These are phyloP conservation scores for Tethea ocularis DNA, from an alignment of 2,888 invertebrate species.

Conservation along the genomic window DNA sequence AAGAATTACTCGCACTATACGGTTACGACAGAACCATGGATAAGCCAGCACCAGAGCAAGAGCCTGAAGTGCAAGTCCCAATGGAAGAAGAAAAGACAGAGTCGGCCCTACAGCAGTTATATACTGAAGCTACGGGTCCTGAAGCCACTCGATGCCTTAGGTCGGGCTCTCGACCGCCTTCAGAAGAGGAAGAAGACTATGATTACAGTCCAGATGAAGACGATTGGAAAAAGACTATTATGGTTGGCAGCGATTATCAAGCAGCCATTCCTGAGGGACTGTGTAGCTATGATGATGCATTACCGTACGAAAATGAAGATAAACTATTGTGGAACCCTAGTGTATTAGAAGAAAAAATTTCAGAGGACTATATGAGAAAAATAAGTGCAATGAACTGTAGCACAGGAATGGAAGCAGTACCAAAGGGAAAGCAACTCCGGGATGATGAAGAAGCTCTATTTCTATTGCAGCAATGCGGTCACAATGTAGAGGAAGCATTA, in stretches of 20 bases:
- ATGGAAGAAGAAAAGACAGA: slow-evolving; percentile 68
- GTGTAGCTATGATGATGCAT: slow-evolving; percentile 95
- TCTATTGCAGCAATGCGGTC: slow-evolving; percentile 95
- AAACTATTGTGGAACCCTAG: slow-evolving; percentile 96
- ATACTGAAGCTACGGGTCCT: slow-evolving; percentile 66
- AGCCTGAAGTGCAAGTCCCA: slow-evolving; percentile 57
- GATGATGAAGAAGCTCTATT: slow-evolving; percentile 96
- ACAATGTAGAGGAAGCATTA: slow-evolving; percentile 96
- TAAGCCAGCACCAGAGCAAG: slow-evolving; percentile 60
- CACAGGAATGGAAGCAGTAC: slow-evolving; percentile 82
- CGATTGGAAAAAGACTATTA: slow-evolving; percentile 96
- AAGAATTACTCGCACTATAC: slow-evolving; percentile 95
- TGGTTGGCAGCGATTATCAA: slow-evolving; percentile 97
- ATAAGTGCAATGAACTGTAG: slow-evolving; percentile 77
- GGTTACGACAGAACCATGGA: slow-evolving; percentile 86
- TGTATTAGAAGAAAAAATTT: slow-evolving; percentile 87
- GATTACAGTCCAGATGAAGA: slow-evolving; percentile 94
- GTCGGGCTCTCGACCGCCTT: slow-evolving; percentile 89
- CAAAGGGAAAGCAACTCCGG: slow-evolving; percentile 89
- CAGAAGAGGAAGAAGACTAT: slow-evolving; percentile 92
- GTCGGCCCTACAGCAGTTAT: slow-evolving; percentile 76
- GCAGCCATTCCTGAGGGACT: slow-evolving; percentile 96
- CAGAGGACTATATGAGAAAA: slow-evolving; percentile 91
- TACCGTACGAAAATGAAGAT: slow-evolving; percentile 97
- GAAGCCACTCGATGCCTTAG: slow-evolving; percentile 76